Base-by-base conservation (phyloP, 2,113 vertebrate genomes). In the Sisor rabdophorus region DNA sequence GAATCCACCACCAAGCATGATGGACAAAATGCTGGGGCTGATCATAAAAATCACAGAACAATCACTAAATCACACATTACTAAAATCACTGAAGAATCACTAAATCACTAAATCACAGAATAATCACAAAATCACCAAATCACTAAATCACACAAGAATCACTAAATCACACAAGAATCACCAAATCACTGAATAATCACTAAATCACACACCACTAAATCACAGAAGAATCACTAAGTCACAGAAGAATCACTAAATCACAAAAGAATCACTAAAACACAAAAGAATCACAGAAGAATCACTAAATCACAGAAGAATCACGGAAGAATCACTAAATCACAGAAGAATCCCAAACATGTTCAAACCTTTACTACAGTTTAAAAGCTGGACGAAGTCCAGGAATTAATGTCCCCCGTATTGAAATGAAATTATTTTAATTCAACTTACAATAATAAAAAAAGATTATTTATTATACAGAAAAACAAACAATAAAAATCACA, bases 1-100 rank as follows among this genome's bases (percentile, higher is more conserved):
- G 87, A 98, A 99, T 71, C 95, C 95, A 75, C 94, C 94, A 59
- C 95, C 94, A 87, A 98, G 84, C 96, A 98, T 97, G 82, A 84
- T 89, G 85, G 81, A 75, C 2, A 6, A 28, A 71, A 85, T 5
- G 72, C 82, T 89, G 63, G 56, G 32, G 53, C 78, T 5, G 80
- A 60, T 22, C 13, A 71, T 20, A 50, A 12, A 50, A 12, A 69
- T n/a, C 0, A 58, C 75, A 40, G n/a, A 24, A 73, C 56, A 28
- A 5, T 47, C n/a, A 54, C n/a, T 69, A 81, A 76, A 36, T 1
- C 13, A n/a, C n/a, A n/a, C n/a, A n/a, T n/a, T n/a, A n/a, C n/a
- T n/a, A 12, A n/a, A n/a, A 69, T n/a, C 0, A 58, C 75, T 32
- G n/a, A 24, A 73, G 55, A 28, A 5, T 47, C n/a, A 54, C n/a